Base-by-base conservation (phyloP, 92 coral and sea anemone species). In the Porites lobata region DNA sequence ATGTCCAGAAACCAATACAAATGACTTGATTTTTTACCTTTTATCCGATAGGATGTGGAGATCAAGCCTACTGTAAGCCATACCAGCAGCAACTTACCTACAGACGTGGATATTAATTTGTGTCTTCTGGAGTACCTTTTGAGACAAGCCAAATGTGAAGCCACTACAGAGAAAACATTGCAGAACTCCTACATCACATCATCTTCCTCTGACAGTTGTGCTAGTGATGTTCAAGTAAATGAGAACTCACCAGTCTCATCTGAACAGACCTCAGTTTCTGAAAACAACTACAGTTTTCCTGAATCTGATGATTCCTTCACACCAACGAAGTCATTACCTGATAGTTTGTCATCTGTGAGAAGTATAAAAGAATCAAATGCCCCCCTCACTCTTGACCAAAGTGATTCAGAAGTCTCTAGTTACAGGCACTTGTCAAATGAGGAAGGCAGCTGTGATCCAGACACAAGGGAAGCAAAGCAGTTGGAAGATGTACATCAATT, bases 71-170 rank as follows among this genome's bases (percentile, higher is more conserved):
- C 14, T 7, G 59, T 54, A 9, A 54, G 59, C 59, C 59, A 54
- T 54, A 2, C 59, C 13, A 13, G 58, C 13, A 11, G 13, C 58
- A 53, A 53, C 13, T 53, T 4, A 8, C 58, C 9, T 53, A 11
- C 58, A 53, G 58, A 53, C 1, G 58, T 53, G 58, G 10, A 53
- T 53, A 11, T 53, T 53, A 8, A 11, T 11, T 11, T 53, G 58
- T 53, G 58, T 50, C 85, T 81, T 12, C 22, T 81, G 65, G 66
- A 54, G 6, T 81, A 47, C 38, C 18, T 81, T 2, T 68, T 81
- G 67, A 68, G 68, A 24, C 47, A 29, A 20, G 58, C 58, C 58
- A 53, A 56, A 56, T 50, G n/a, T 8, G 76, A 15, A 13, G 32
- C 19, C 22, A 20, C 65, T 19, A 65, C 53, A 50, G 66, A 51